Evolutionary conservation across 2,797 vertebrate genomes (phyloP).

Genomic region (Schizothorax lantsangensis): DNA sequence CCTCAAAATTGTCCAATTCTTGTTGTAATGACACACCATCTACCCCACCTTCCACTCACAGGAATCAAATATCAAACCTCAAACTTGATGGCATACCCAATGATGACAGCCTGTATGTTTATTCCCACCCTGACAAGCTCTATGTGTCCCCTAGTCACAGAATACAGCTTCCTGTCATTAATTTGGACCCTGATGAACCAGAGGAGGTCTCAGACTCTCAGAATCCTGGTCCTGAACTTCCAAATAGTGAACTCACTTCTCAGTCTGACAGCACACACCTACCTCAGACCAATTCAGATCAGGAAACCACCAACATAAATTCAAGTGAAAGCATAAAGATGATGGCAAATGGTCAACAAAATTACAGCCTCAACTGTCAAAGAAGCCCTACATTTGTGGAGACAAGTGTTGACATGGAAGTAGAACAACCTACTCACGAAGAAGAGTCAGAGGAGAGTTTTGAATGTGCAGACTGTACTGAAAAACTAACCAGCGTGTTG

Average conservation of each 20-base stretch:
- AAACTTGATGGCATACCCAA: slow-evolving; percentile 33
- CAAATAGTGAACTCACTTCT: neutral
- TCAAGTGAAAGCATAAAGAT: neutral
- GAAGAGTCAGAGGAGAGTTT: slow-evolving; percentile 34
- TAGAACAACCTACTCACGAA: neutral
- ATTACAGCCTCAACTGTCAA: neutral
- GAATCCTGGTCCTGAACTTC: neutral
- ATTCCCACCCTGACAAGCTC: slow-evolving; percentile 66
- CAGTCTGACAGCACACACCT: slow-evolving; percentile 28
- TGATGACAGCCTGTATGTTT: slow-evolving; percentile 61
- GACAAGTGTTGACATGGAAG: slow-evolving; percentile 28
- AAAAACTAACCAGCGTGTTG: slow-evolving; percentile 51
- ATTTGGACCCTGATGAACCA: slow-evolving; percentile 50
- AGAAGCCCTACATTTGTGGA: slow-evolving; percentile 27
- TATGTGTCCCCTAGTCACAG: slow-evolving; percentile 55
- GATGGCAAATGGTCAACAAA: neutral
- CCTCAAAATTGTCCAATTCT: slow-evolving; percentile 8
- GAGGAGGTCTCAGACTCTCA: slow-evolving; percentile 3
- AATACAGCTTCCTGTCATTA: slow-evolving; percentile 20
- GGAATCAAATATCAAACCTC: slow-evolving; percentile 24
- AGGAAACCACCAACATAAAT: neutral
- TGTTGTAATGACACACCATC: neutral
- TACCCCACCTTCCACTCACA: neutral
- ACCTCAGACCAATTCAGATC: slow-evolving; percentile 43
- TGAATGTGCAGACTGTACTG: slow-evolving; percentile 61